Base-by-base conservation (phyloP, 2,797 vertebrate species). In the Chaenodraco wilsoni region DNA sequence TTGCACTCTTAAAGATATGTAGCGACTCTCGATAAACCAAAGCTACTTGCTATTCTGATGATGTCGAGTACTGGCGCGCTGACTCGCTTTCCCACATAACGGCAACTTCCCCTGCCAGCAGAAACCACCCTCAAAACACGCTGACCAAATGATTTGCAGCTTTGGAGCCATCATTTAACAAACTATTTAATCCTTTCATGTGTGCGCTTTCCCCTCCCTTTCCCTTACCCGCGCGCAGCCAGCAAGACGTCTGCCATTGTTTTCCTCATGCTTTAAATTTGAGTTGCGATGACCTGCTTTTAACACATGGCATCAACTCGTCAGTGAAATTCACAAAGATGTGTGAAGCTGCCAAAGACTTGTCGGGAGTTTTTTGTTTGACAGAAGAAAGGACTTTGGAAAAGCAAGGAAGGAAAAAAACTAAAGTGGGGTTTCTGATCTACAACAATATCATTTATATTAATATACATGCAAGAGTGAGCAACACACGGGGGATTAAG, bases 111-210 rank as follows among this genome's bases (percentile, higher is more conserved):
- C 66, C 78, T 85, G 78, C 76, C 69, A 76, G 74, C 9, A 54
- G 57, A 70, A 78, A 81, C 58, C 77, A 82, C 66, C 60, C 72
- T 78, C 14, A 72, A 62, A 83, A 82, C 66, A 72, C 68, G 52
- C 77, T 46, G 70, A 78, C 78, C 84, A 72, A 88, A 91, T 87
- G 62, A 86, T 85, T 87, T 87, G 81, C 75, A 85, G 87, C 72
- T 77, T 73, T 85, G 65, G 64, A 79, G 72, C 51, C 49, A 63
- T 86, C 61, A 52, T 65, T 81, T 81, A 70, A 85, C 74, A 72
- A 81, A 82, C 41, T 62, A 83, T 76, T 85, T 5, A 27, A 85
- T 75, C 57, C 75, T 87, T 87, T 89, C 45, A 78, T 85, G 57
- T 58, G 75, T 67, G 62, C 8, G 1, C 49, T 63, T 70, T 68